Conservation (phyloP, 2,888 invertebrate genomes). For the Blastobasis lacticolella region DNA sequence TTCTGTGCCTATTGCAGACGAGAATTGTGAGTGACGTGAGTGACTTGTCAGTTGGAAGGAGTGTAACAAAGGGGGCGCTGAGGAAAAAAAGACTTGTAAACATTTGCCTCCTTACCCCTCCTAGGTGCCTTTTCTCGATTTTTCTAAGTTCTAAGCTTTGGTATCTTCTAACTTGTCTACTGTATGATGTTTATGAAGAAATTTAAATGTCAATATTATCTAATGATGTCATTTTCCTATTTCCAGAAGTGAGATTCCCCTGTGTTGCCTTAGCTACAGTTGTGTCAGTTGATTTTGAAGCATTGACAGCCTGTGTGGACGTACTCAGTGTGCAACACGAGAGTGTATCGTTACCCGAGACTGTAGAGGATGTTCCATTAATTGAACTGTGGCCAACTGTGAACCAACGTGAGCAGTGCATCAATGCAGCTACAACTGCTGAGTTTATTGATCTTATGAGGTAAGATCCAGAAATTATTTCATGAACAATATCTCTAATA, state of each 20-base stretch:
- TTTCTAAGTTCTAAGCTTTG: too few species aligned
- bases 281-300: conserved; percentile 69
- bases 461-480: conserved; percentile 24
- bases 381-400: conserved; percentile 78
- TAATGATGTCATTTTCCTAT: neutral
- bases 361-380: conserved; percentile 73
- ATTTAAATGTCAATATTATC: neutral
- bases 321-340: conserved; percentile 79
- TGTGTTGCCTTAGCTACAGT: conserved; percentile 76
- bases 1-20: too few species aligned
- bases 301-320: conserved; percentile 72
- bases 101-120: too few species aligned
- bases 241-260: conserved; percentile 76
- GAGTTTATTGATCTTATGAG: conserved; percentile 77
- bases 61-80: too few species aligned
- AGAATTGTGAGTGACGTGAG: too few species aligned
- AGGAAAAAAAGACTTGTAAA: too few species aligned
- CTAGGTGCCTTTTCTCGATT: too few species aligned
- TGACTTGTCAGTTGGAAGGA: too few species aligned
- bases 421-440: conserved; percentile 76
- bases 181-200: neutral
- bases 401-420: conserved; percentile 71
- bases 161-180: too few species aligned
- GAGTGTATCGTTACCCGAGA: conserved; percentile 73
- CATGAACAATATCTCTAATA: too few species aligned